Evolutionary conservation across 2,888 invertebrate genomes (phyloP).

Genomic region (Geotrupes spiniger): DNA sequence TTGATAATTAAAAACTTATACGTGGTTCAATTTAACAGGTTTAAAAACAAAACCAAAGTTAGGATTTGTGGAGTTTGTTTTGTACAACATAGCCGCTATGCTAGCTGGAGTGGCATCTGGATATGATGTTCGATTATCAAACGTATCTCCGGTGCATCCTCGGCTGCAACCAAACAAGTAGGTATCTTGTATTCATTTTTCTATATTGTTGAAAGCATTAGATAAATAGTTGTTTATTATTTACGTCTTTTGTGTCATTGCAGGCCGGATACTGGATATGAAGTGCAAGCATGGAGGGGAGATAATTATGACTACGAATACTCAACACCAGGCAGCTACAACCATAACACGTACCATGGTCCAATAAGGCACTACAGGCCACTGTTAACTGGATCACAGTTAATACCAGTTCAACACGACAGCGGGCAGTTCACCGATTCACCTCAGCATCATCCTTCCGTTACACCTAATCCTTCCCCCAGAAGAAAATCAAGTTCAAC

Average conservation of each 20-base stretch:
- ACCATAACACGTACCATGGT: slow-evolving; percentile 89
- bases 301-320: slow-evolving; percentile 56
- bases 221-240: too few species aligned
- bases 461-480: slow-evolving; percentile 59
- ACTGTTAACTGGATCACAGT: slow-evolving; percentile 56
- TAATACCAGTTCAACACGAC: slow-evolving; percentile 41
- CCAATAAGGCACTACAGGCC: slow-evolving; percentile 73
- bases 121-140: slow-evolving; percentile 87
- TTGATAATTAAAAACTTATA: too few species aligned
- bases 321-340: slow-evolving; percentile 58
- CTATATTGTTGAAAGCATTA: too few species aligned
- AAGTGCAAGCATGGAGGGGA: slow-evolving; percentile 45
- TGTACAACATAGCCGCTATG: slow-evolving; percentile 90
- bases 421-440: slow-evolving; percentile 66
- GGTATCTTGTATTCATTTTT: too few species aligned
- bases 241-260: slow-evolving; percentile 5
- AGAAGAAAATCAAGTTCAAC: slow-evolving; percentile 70
- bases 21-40: slow-evolving; percentile 33
- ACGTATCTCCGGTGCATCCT: slow-evolving; percentile 80
- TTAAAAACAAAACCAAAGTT: slow-evolving; percentile 65
- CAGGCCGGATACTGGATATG: slow-evolving; percentile 42
- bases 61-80: slow-evolving; percentile 70
- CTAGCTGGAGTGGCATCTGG: slow-evolving; percentile 89
- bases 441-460: slow-evolving; percentile 63
- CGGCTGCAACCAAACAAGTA: slow-evolving; percentile 60